Percentiles rank a stretch among this genome's conserved stretches.
Evolutionary conservation across 1,140 invertebrate genomes (phyloP).

Genomic region (Trichogramma pretiosum): DNA sequence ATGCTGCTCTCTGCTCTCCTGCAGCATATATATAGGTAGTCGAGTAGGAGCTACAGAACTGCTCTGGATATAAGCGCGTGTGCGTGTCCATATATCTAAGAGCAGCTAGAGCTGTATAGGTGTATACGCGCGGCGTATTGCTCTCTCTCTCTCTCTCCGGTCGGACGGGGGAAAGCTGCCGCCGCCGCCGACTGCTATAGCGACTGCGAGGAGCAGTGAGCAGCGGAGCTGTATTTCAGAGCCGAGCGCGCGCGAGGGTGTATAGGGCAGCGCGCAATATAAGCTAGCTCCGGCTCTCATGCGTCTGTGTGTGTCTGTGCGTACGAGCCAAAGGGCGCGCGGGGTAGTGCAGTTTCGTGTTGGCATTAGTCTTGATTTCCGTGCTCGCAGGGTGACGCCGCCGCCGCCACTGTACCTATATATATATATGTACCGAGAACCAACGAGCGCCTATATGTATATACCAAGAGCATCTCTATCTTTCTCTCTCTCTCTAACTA

Average conservation of each 20-base stretch:
- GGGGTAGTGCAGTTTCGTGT: conserved; percentile 48
- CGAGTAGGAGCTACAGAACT: background rate
- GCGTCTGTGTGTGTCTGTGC: too few species aligned
- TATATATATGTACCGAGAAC: too few species aligned
- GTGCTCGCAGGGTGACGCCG: conserved; percentile 44
- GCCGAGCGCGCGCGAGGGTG: too few species aligned
- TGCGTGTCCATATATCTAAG: too few species aligned
- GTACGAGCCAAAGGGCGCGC: conserved; percentile 24
- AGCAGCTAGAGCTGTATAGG: too few species aligned
- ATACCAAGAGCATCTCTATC: too few species aligned
- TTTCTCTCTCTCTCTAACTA: conserved; percentile 10
- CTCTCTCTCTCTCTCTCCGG: background rate
- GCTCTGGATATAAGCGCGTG: background rate
- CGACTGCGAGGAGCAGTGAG: too few species aligned
- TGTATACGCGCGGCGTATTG: background rate
- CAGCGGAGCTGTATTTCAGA: too few species aligned
- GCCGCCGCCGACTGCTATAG: background rate
- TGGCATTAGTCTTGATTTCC: conserved; percentile 49
- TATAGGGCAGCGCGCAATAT: too few species aligned
- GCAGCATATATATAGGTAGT: conserved; percentile 10
- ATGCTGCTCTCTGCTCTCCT: too few species aligned
- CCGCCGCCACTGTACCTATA: conserved; percentile 28
- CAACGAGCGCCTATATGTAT: too few species aligned
- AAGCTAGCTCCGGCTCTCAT: too few species aligned
- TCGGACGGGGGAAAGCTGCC: background rate